Base-by-base conservation (phyloP, 2,797 vertebrate species). In the Phoeniculus purpureus region DNA sequence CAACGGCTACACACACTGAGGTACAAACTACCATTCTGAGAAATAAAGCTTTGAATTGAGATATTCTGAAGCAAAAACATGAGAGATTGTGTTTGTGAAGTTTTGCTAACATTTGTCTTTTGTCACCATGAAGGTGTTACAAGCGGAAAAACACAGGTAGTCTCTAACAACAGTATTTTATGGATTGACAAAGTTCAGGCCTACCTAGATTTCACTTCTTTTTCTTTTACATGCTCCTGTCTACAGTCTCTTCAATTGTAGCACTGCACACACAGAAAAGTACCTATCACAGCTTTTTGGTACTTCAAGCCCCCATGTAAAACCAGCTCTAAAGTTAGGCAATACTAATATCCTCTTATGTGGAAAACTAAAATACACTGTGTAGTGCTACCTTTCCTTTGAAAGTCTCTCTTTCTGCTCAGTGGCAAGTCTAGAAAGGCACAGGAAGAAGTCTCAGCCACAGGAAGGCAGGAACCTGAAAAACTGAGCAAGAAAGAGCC, bases 401-500 rank as follows among this genome's bases (percentile, higher is more conserved):
- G 48, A 29, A 29, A 60, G 89, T 56, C 59, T 60, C 45, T 66
- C 13, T 11, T 88, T 71, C 90, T 81, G 32, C 43, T 61, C 50
- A 40, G 26, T n/a, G 13, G 29, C 31, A 93, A 77, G 17, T 59
- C 48, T 78, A 56, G 25, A 74, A 89, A 88, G 37, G 64, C 8
- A 78, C 15, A 75, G 32, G 31, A 81, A 74, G 40, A 80, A 65
- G 51, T 48, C 31, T 66, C 65, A 92, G 82, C 54, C 85, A 91
- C 58, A 92, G 77, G 67, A 93, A 87, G 52, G 48, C 77, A 91
- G 77, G 68, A 94, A 93, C 72, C 78, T 77, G 59, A 68, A 74
- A 78, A 93, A 86, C 61, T 81, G 61, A 91, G 84, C 75, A 84
- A 85, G 94, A 89, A 95, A 83, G 90, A 93, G 90, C 68, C 75